Evolutionary conservation across 2,113 vertebrate species (phyloP), one percentile per base, ranked within the genome.

Genomic region (Ammodytes dubius): DNA sequence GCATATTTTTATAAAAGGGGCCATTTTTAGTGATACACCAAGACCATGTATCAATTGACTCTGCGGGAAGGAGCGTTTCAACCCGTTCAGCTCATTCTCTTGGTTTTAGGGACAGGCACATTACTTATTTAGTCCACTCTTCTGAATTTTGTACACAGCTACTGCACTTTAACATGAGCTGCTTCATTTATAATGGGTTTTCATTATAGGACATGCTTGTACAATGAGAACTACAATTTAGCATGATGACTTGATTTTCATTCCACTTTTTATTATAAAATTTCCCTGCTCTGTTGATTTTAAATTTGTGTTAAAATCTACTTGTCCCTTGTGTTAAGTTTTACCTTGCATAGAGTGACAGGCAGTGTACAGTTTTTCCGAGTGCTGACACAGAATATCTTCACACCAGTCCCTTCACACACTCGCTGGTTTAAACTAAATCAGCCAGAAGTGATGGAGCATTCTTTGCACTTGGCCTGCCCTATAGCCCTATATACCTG

Each of bases 401-500:
- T 27, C 60, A 72, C 43, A n/a, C 45, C 66, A 43, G 57, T 70
- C 40, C 45, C 73, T 27, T 79, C 72, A 67, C 47, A 80, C 45
- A 50, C 27, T 67, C 4, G 3, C 57, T 4, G 49, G 66, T 73
- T 70, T 63, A 52, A 58, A 71, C 35, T 17, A 73, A 73, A 81
- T 54, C 87, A 85, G 27, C 74, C 70, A 50, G 67, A 35, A 56
- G 63, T 66, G 43, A 76, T 88, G n/a, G 14, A 63, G 89, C 68
- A 91, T 91, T 90, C 87, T 7, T 56, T 17, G 49, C n/a, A 37
- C 5, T 2, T 17, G 1, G 4, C 60, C 35, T 11, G 65, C 74
- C 68, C 70, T 2, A 69, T 67, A 69, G 81, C 84, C n/a, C n/a
- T n/a, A n/a, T n/a, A n/a, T n/a, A 89, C 65, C 67, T 82, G 74